A percentile compares a stretch with the other conserved stretches of the same genome.
Evolutionary conservation across 1,140 invertebrate species (phyloP).

Genomic region (Papilio polytes): DNA sequence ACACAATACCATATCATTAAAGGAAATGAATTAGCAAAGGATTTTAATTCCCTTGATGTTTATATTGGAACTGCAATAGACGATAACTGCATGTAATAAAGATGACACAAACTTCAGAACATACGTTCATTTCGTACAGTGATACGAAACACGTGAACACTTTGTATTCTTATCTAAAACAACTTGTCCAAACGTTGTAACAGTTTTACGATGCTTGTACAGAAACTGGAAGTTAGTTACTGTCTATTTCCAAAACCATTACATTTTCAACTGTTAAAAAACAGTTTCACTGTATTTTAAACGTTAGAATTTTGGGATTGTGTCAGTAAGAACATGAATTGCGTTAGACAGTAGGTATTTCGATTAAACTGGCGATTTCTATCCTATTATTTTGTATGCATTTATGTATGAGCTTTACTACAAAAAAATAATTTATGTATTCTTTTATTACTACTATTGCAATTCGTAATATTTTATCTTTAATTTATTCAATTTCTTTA

Average conservation of each 20-base stretch:
- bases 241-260: background rate
- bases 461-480: background rate
- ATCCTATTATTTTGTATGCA: too few species aligned
- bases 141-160: conserved; percentile 24
- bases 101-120: background rate
- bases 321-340: too few species aligned
- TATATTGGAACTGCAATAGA: background rate
- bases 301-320: background rate
- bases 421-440: too few species aligned
- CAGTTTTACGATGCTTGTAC: background rate
- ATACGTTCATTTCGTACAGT: background rate
- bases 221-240: background rate
- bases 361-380: too few species aligned
- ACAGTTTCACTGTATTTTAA: background rate
- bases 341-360: too few species aligned
- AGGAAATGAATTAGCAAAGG: conserved; percentile 29
- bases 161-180: background rate
- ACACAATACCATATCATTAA: background rate
- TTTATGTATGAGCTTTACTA: too few species aligned
- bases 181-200: conserved; percentile 12
- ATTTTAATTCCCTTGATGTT: conserved; percentile 20
- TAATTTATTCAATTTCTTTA: background rate
- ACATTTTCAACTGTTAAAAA: background rate
- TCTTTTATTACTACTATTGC: too few species aligned
- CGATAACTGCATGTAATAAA: conserved; percentile 3